These are phyloP conservation scores for Orchesella flavescens DNA, from an alignment of 2,888 invertebrate species.

Conservation along the genomic window DNA sequence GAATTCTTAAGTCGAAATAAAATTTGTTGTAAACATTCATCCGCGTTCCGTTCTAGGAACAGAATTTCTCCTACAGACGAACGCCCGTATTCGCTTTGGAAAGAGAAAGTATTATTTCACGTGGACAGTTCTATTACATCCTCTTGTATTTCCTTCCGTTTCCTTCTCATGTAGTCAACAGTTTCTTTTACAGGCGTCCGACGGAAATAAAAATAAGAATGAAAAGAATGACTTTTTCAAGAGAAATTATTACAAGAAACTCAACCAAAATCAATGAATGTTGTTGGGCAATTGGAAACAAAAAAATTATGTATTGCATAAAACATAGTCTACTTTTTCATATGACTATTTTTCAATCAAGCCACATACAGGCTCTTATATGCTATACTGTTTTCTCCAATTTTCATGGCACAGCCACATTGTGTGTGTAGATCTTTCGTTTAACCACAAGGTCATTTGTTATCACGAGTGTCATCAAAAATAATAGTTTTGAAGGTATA, in stretches of 20 bases:
- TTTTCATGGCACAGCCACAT: neutral
- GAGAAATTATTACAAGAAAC: too few species aligned
- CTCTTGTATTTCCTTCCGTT: neutral
- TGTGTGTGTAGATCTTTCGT: neutral
- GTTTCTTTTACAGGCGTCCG: too few species aligned
- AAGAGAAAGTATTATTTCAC: neutral
- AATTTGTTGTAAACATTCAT: neutral
- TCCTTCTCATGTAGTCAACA: neutral
- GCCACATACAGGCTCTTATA: neutral
- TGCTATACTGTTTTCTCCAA: neutral
- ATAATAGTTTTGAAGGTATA: slow-evolving; percentile 12
- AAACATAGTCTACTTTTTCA: too few species aligned
- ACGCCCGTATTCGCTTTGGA: neutral
- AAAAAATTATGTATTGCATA: too few species aligned
- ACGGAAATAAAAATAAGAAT: too few species aligned
- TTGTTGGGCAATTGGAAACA: too few species aligned
- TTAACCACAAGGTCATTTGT: slow-evolving; percentile 13
- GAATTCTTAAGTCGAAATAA: slow-evolving; percentile 13
- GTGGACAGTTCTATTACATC: neutral
- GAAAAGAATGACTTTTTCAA: too few species aligned
- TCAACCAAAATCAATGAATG: too few species aligned
- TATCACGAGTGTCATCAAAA: slow-evolving; percentile 29
- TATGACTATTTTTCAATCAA: too few species aligned
- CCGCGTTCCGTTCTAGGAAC: neutral
- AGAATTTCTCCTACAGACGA: neutral